Conservation (phyloP, 2,797 vertebrate genomes). For the Cyclura pinguis region DNA sequence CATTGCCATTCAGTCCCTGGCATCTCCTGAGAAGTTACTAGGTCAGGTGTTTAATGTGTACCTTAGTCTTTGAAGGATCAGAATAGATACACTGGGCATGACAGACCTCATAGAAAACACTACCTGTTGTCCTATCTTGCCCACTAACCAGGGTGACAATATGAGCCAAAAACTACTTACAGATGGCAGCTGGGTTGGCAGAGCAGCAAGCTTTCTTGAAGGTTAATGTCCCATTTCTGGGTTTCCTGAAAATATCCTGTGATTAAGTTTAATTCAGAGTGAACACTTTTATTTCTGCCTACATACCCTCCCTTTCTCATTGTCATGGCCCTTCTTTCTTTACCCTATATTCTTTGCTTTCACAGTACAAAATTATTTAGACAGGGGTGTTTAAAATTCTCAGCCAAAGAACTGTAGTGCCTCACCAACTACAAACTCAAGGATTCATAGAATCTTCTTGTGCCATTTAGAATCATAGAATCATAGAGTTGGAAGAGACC, state of each 20-base stretch:
- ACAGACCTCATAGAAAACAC: background rate
- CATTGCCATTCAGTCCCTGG: background rate
- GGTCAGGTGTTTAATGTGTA: background rate
- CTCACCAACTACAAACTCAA: too few relatives aligned
- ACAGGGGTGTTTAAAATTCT: too few relatives aligned
- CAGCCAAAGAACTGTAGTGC: too few relatives aligned
- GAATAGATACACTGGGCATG: background rate
- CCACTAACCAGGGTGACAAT: background rate
- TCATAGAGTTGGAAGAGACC: too few relatives aligned
- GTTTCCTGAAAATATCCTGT: background rate
- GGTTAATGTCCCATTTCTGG: background rate
- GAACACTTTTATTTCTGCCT: background rate
- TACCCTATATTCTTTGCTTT: too few relatives aligned
- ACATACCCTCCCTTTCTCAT: background rate
- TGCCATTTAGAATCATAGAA: too few relatives aligned
- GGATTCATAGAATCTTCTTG: too few relatives aligned
- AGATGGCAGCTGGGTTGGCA: background rate
- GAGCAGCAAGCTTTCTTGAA: background rate
- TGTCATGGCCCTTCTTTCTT: background rate
- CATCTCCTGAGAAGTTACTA: background rate
- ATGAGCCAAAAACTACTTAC: background rate
- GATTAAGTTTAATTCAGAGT: background rate
- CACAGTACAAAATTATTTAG: too few relatives aligned
- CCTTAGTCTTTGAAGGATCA: background rate
- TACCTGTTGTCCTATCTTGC: background rate